Conservation (phyloP, 2,888 invertebrate species). For the Hipparchia sbordonii region DNA sequence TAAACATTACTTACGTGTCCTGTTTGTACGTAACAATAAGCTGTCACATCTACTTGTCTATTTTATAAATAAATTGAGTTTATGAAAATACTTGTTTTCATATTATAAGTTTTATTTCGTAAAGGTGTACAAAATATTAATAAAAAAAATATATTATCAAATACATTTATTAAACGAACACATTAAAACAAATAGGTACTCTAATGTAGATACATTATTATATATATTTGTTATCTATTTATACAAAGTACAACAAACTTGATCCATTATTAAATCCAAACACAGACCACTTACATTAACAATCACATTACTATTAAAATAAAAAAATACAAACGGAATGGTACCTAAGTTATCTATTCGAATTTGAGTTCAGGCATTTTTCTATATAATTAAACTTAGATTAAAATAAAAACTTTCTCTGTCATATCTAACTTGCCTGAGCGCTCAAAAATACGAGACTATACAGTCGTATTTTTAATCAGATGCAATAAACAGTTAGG, state of each 20-base stretch:
- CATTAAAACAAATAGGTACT: slow-evolving; percentile 34
- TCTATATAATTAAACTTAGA: background rate
- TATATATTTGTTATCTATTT: slow-evolving; percentile 29
- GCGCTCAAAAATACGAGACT: background rate
- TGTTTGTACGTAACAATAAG: slow-evolving; percentile 11
- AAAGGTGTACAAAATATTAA: background rate
- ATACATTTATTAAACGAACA: slow-evolving; percentile 63
- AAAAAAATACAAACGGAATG: slow-evolving; percentile 1
- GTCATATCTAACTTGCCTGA: background rate
- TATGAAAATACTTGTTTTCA: background rate
- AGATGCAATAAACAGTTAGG: no score
- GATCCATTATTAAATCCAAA: slow-evolving; percentile 24
- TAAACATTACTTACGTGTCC: background rate
- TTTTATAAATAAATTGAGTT: slow-evolving; percentile 19
- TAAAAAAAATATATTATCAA: slow-evolving; percentile 38
- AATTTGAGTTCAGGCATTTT: slow-evolving; percentile 2
- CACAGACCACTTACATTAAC: slow-evolving; percentile 33
- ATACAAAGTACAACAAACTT: slow-evolving; percentile 31
- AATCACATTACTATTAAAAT: slow-evolving; percentile 34
- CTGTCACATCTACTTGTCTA: slow-evolving; percentile 6
- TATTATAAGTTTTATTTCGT: background rate
- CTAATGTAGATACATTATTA: slow-evolving; percentile 33
- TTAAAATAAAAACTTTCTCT: background rate
- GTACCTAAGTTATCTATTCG: background rate
- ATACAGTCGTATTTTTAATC: no score